Evolutionary conservation across 1,140 invertebrate species (phyloP).

Genomic region (Aleiodes sp.): DNA sequence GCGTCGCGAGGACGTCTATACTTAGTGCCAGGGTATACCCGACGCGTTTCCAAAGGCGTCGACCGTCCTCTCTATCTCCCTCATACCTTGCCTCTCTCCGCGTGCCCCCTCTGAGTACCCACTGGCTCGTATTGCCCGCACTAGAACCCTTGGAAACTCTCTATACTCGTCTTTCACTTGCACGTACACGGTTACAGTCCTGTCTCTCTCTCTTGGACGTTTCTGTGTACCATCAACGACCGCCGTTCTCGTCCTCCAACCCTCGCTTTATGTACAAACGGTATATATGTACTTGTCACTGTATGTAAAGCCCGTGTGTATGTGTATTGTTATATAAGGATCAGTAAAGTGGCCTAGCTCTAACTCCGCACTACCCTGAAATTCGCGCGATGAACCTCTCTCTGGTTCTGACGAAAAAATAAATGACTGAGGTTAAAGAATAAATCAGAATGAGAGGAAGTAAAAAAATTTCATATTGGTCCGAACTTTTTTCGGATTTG

Average conservation of each 20-base stretch:
- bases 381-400: too few species aligned
- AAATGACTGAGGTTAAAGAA: too few species aligned
- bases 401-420: too few species aligned
- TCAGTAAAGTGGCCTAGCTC: too few species aligned
- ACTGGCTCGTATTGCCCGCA: too few species aligned
- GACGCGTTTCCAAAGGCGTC: constrained; percentile 59
- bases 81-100: constrained; percentile 19
- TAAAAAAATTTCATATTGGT: too few species aligned
- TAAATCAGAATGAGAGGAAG: too few species aligned
- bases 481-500: too few species aligned
- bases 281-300: background rate
- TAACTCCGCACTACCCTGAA: too few species aligned
- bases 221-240: background rate
- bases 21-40: constrained; percentile 61
- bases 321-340: too few species aligned
- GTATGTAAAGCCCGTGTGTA: too few species aligned
- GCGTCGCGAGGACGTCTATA: constrained; percentile 67
- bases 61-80: constrained; percentile 42
- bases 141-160: too few species aligned
- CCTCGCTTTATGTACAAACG: background rate
- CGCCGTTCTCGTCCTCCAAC: background rate
- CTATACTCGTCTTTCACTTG: constrained; percentile 18
- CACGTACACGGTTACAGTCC: background rate
- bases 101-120: constrained; percentile 38
- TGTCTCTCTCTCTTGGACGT: constrained; percentile 16